Base-by-base conservation (phyloP, 2,888 invertebrate species). In the Busseola fusca region DNA sequence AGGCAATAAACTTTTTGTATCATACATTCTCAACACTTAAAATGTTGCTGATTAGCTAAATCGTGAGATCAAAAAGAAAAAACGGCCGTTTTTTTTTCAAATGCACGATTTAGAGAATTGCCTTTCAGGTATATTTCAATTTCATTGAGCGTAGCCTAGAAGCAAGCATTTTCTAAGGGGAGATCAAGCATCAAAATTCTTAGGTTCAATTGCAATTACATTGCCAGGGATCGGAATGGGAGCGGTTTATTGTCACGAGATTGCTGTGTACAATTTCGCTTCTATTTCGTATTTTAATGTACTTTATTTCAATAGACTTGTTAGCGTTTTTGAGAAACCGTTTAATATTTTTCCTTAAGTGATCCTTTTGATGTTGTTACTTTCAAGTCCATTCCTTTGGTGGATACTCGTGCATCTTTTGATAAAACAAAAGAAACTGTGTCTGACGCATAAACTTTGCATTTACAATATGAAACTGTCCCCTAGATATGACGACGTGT, bases 161-260 rank as follows among this genome's bases (percentile, higher is more conserved):
- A 45, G n/a, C 58, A 45, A 70, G n/a, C 10, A 34, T 76, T 18
- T 76, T n/a, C 2, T 69, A 50, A 25, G 10, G 30, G 42, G 27
- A 69, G 25, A 16, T n/a, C 48, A 76, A 69, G 37, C 12, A 12
- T 16, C 30, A 25, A 14, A 27, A 34, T 34, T 27, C 2, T 40
- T 60, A 54, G 16, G n/a, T 18, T 56, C 1, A n/a, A n/a, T 30
- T 57, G 3, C 30, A n/a, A 63, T 30, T 18, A 27, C 40, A 60
- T 27, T 21, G 18, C 25, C 60, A 14, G 25, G 40, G 25, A 27
- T 21, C 27, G 60, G 25, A 42, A 25, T 18, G 6, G 18, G 40
- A 40, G 25, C 12, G 1, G 7, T 12, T 18, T 18, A 5, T 59
- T 18, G 18, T 6, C 18, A 37, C n/a, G 18, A 25, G 5, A 37